Base-by-base conservation (phyloP, 2,113 vertebrate genomes). In the Brienomyrus longianalis region DNA sequence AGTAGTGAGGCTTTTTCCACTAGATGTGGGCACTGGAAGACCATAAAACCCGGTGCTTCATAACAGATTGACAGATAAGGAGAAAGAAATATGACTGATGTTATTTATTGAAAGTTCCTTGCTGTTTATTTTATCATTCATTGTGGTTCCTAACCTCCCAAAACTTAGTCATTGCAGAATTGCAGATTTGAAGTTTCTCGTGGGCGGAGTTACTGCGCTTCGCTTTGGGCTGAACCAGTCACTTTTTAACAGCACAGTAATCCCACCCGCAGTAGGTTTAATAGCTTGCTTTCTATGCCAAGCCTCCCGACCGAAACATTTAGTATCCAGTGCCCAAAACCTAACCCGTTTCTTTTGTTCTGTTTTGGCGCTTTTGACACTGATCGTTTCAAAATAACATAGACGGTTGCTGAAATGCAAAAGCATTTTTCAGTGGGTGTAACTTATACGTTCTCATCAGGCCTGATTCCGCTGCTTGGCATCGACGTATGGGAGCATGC, bases 401-500 rank as follows among this genome's bases (percentile, higher is more conserved):
- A 6, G 74, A 80, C 15, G 4, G 74, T 43, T 80, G 31, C 15
- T 39, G 74, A 43, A 80, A 43, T 47, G 43, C 7, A 45, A 48
- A 84, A 84, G 19, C 2, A 7, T 84, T 87, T 87, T 17, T 35
- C 31, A 51, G 15, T 35, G 27, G 51, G n/a, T 87, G 23, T 87
- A 39, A 54, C 50, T 35, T 15, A 10, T 35, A 51, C 77, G 90
- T 56, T 90, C 88, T 85, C 6, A 52, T 77, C 86, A 99, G 98
- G 98, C 93, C 97, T 99, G 47, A 92, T 97, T 91, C 98, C 98
- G 15, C 95, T 99, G n/a, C 95, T 99, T 43, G 98, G 98, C 86
- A 99, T 99, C 0, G 98, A 99, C 0, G 98, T 99, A 15, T 99
- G 98, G 98, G 98, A 99, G 91, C 98, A 99, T 51, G 98, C 98